A percentile compares a stretch with the other conserved stretches of the same genome.
These are phyloP conservation scores for Lottia gigantea DNA, from an alignment of 2,888 invertebrate genomes.

Conservation along the genomic window DNA sequence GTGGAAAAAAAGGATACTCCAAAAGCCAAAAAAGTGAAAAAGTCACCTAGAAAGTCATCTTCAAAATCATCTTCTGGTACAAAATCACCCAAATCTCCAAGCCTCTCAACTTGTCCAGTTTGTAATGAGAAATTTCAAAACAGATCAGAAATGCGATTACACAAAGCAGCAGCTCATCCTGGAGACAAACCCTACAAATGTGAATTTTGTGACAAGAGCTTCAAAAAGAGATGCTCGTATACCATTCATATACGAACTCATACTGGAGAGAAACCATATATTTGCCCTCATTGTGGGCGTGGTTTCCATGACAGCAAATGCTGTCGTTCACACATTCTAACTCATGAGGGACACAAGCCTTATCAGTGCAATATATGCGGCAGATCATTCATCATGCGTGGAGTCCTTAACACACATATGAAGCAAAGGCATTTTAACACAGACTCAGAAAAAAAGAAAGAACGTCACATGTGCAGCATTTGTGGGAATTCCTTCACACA, in stretches of 20 bases:
- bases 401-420: background rate
- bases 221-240: background rate
- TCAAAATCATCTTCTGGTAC: too few relatives aligned
- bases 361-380: constrained; percentile 13
- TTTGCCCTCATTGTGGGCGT: too few relatives aligned
- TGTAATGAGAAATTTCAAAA: too few relatives aligned
- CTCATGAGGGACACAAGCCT: constrained; percentile 6
- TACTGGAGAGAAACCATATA: constrained; percentile 11
- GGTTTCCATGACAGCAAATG: too few relatives aligned
- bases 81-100: too few relatives aligned
- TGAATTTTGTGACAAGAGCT: constrained; percentile 8
- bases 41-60: too few relatives aligned
- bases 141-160: too few relatives aligned
- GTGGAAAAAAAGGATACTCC: too few relatives aligned
- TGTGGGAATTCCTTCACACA: constrained; percentile 18
- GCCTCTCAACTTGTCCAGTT: too few relatives aligned
- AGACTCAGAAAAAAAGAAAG: background rate
- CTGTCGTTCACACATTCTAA: background rate
- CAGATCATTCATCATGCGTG: constrained; percentile 4
- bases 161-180: too few relatives aligned
- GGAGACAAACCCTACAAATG: constrained; percentile 3
- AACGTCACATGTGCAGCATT: constrained; percentile 14
- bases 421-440: background rate
- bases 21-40: too few relatives aligned
- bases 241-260: constrained; percentile 2